Percentiles rank a stretch among this genome's conserved stretches.
Evolutionary conservation across 2,797 vertebrate genomes (phyloP).

Genomic region (Melanotaenia nigrans): DNA sequence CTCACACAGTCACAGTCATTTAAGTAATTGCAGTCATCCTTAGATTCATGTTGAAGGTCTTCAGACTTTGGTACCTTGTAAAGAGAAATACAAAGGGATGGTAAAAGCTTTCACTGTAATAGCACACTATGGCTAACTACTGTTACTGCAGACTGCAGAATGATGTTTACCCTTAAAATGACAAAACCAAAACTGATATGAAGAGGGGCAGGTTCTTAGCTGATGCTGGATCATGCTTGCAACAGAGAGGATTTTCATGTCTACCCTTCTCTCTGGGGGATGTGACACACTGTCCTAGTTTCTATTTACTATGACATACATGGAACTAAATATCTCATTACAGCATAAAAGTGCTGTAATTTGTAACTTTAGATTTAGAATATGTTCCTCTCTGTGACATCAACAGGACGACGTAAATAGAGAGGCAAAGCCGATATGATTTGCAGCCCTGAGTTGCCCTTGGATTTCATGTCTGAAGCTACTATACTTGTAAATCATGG

Average conservation of each 20-base stretch:
- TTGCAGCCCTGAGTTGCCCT: constrained; percentile 62
- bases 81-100: background rate
- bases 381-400: constrained; percentile 52
- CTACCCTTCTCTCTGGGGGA: constrained; percentile 41
- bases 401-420: constrained; percentile 40
- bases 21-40: constrained; percentile 18
- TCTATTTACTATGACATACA: constrained; percentile 52
- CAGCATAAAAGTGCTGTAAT: constrained; percentile 46
- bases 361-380: constrained; percentile 61
- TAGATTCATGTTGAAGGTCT: constrained; percentile 1
- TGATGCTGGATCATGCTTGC: constrained; percentile 44
- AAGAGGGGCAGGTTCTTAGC: constrained; percentile 29
- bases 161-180: constrained; percentile 29
- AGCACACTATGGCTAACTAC: constrained; percentile 1
- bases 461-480: constrained; percentile 70
- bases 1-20: background rate
- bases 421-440: constrained; percentile 56
- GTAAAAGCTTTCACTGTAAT: constrained; percentile 4
- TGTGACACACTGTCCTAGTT: constrained; percentile 74
- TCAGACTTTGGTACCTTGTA: constrained; percentile 1
- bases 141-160: constrained; percentile 16
- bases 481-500: constrained; percentile 75
- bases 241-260: constrained; percentile 49
- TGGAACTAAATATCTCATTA: constrained; percentile 62
- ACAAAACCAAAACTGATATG: constrained; percentile 34